phyloP scores from a whole-genome alignment of 1,140 invertebrate genomes.

The Trinorchestia longiramus region DNA sequence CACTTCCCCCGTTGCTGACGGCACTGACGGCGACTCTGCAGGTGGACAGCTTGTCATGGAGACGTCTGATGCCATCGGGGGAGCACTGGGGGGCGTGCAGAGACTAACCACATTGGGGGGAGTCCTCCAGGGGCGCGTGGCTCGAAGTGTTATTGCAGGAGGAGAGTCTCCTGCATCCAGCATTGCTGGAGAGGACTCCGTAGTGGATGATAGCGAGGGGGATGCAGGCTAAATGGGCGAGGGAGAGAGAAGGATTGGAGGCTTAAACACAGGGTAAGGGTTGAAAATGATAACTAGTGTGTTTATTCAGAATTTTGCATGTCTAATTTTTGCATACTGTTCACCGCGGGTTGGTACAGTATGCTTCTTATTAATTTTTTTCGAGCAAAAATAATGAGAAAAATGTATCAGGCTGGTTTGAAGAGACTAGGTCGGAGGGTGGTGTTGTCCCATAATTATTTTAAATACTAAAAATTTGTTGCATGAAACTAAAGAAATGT shows the following conservation, averaged over 20 bases:
- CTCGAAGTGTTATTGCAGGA: neutral
- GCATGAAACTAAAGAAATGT: neutral
- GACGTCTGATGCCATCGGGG: slow-evolving; percentile 16
- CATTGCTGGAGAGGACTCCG: neutral
- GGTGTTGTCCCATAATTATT: neutral
- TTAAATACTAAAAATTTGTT: neutral
- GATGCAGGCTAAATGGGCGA: neutral
- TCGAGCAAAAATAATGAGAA: neutral
- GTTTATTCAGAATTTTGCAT: neutral
- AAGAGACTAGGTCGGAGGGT: neutral
- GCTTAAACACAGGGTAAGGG: neutral
- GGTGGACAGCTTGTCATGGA: neutral
- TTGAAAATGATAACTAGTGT: neutral
- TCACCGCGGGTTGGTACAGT: neutral
- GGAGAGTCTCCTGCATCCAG: neutral
- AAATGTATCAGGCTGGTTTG: neutral
- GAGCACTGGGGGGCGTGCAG: slow-evolving; percentile 18
- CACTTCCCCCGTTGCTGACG: neutral
- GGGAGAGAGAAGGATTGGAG: neutral
- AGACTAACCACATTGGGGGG: neutral
- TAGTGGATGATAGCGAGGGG: slow-evolving; percentile 17
- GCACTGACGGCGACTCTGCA: neutral
- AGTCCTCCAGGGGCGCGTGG: slow-evolving; percentile 6
- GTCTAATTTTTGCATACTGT: neutral
- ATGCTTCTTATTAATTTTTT: neutral